A percentile compares a stretch with the other conserved stretches of the same genome.
These are phyloP conservation scores for Propithecus coquereli DNA, from an alignment of 2,113 vertebrate species.

Conservation along the genomic window DNA sequence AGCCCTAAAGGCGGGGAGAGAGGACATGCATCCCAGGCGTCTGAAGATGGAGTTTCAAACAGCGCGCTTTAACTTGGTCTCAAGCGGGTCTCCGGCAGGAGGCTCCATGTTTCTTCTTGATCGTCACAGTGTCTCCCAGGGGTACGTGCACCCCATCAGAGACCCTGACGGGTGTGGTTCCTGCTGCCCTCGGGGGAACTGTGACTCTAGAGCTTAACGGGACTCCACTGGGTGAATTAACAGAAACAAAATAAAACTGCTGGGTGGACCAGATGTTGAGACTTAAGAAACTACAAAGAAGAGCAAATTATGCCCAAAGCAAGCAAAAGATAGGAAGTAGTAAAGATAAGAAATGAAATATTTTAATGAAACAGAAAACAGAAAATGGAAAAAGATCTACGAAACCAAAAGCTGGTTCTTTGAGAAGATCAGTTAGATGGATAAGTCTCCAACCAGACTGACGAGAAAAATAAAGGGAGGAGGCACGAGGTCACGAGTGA, in stretches of 20 bases:
- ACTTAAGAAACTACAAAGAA: background rate
- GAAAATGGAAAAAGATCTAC: background rate
- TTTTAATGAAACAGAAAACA: background rate
- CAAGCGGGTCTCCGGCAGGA: background rate
- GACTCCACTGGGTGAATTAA: background rate
- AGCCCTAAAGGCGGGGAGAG: rapidly evolving
- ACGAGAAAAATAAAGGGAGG: background rate
- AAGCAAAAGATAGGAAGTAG: background rate
- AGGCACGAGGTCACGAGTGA: background rate
- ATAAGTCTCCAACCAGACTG: background rate
- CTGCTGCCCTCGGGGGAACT: rapidly evolving
- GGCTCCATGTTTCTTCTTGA: background rate
- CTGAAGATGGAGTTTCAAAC: background rate
- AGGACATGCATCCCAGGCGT: background rate
- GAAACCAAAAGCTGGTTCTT: background rate
- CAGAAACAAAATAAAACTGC: background rate
- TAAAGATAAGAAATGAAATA: background rate
- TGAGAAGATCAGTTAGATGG: background rate
- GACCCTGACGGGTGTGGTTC: too few relatives aligned
- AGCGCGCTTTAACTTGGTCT: rapidly evolving
- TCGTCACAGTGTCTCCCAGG: background rate
- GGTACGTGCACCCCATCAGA: rapidly evolving
- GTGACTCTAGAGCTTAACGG: background rate
- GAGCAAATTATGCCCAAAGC: background rate
- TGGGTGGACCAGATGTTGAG: background rate